phyloP scores from a whole-genome alignment of 2,797 vertebrate genomes.

The Smutsia temminckii region DNA sequence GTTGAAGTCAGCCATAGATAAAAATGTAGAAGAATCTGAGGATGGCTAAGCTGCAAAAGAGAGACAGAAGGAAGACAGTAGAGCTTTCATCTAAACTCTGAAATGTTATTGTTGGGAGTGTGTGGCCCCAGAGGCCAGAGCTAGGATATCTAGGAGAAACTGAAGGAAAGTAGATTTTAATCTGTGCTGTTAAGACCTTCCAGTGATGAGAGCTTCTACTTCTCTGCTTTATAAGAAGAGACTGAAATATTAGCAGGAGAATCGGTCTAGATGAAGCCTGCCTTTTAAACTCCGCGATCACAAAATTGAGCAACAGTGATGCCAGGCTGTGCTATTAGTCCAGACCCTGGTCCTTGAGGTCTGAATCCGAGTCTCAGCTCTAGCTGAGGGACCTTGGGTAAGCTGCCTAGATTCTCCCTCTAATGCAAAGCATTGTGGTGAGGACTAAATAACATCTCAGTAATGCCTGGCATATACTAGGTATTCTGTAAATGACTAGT shows the following conservation, averaged over 20 bases:
- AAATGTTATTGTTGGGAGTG: not conserved
- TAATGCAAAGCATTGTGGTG: not conserved
- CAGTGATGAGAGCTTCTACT: rapidly evolving
- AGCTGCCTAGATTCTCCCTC: not conserved
- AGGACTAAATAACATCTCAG: not conserved
- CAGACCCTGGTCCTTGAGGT: not conserved
- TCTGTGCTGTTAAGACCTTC: not conserved
- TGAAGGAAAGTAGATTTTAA: not conserved
- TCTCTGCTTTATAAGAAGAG: not conserved
- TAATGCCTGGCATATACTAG: not conserved
- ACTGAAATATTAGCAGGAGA: not conserved
- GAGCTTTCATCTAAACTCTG: not conserved
- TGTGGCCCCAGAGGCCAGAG: not conserved
- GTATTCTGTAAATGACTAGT: not conserved
- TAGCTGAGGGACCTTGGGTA: not conserved
- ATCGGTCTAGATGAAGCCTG: not conserved
- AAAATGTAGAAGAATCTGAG: not conserved
- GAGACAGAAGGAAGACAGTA: not conserved
- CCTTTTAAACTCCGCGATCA: not conserved
- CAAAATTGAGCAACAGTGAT: not conserved
- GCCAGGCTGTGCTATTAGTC: not conserved
- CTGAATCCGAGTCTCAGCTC: not conserved
- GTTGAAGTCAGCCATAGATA: not conserved
- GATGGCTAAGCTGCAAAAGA: not conserved
- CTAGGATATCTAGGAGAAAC: not conserved